Evolutionary conservation across 2,888 invertebrate species (phyloP).

Genomic region (Sesia bembeciformis): DNA sequence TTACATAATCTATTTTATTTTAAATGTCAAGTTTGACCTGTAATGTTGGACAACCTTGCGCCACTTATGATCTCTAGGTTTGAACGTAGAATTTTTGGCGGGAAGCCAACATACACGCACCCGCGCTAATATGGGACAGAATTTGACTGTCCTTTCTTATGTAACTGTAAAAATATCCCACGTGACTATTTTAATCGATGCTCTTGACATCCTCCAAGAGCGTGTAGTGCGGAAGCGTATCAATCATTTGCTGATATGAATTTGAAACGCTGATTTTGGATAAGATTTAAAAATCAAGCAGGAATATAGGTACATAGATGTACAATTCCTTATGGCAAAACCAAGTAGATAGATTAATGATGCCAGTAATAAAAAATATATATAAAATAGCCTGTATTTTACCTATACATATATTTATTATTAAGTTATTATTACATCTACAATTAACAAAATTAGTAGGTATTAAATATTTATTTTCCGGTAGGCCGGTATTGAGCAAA

Average conservation of each 20-base stretch:
- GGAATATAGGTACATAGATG: no score
- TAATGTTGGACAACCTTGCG: conserved; percentile 22
- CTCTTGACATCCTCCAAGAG: conserved; percentile 25
- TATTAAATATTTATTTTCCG: no score
- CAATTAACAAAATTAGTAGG: no score
- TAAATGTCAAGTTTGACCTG: conserved; percentile 27
- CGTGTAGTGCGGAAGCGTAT: not conserved
- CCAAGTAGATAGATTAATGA: no score
- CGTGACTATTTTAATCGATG: conserved; percentile 13
- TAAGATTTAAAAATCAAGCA: no score
- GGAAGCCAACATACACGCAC: conserved; percentile 22
- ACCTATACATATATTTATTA: no score
- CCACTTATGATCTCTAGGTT: conserved; percentile 14
- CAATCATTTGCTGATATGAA: not conserved
- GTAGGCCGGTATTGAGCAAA: no score
- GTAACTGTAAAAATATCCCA: conserved; percentile 18
- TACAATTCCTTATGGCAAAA: no score
- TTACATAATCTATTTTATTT: conserved; percentile 20
- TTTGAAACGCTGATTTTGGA: no score
- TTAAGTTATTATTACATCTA: no score
- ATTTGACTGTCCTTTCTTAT: conserved; percentile 23
- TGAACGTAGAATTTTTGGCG: conserved; percentile 37
- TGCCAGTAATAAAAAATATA: no score
- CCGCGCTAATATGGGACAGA: conserved; percentile 22
- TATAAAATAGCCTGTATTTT: no score